Evolutionary conservation across 2,888 invertebrate species (phyloP).

Genomic region (Mamestra brassicae): DNA sequence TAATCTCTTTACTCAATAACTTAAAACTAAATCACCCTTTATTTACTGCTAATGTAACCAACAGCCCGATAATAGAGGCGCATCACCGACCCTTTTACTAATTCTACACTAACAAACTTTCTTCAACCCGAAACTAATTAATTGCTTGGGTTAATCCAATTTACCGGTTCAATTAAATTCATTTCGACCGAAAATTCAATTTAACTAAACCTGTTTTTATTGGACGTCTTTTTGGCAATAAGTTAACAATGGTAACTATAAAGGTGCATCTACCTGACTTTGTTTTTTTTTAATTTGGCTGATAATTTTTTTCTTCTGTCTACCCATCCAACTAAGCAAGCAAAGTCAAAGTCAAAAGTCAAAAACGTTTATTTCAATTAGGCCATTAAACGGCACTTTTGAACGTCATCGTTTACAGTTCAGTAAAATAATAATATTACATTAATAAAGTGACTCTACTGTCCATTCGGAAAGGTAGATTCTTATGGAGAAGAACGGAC

Average conservation of each 20-base stretch:
- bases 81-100: conserved; percentile 43
- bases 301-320: no score
- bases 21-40: conserved; percentile 25
- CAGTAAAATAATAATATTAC: no score
- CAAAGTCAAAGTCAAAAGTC: no score
- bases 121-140: conserved; percentile 58
- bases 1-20: background rate
- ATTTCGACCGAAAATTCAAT: conserved; percentile 48
- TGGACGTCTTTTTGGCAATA: conserved; percentile 1
- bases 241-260: background rate
- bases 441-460: no score
- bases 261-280: no score
- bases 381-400: no score
- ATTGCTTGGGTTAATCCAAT: conserved; percentile 60
- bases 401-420: no score
- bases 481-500: no score
- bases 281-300: background rate
- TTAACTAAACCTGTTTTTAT: conserved; percentile 30
- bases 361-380: no score
- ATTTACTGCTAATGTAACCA: conserved; percentile 34
- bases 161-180: conserved; percentile 52
- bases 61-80: conserved; percentile 28
- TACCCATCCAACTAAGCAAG: no score
- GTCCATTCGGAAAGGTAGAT: no score
- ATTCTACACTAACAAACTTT: conserved; percentile 58